A percentile compares a stretch with the other conserved stretches of the same genome.
phyloP scores from a whole-genome alignment of 1,140 invertebrate species.

The Drosophila sp. region DNA sequence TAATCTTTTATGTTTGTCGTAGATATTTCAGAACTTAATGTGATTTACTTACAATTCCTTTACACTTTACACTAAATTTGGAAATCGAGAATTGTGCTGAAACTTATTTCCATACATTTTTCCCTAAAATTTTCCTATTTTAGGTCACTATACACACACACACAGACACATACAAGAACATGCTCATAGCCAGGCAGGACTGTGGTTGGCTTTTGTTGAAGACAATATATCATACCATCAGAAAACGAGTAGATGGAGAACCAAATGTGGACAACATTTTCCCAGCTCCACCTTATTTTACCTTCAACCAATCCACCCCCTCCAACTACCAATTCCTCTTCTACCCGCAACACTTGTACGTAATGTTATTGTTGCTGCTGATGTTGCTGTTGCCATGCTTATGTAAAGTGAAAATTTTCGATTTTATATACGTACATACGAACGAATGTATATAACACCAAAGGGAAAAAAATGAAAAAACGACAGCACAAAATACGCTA shows the following conservation, averaged over 20 bases:
- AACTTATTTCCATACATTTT: too few species aligned
- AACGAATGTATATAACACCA: conserved; percentile 4
- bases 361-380: conserved; percentile 33
- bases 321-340: not conserved
- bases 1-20: too few species aligned
- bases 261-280: conserved; percentile 48
- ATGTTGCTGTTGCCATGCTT: conserved; percentile 49
- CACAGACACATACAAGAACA: conserved; percentile 23
- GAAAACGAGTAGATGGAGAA: conserved; percentile 35
- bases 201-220: conserved; percentile 79
- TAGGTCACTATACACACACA: conserved; percentile 26
- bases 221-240: conserved; percentile 81
- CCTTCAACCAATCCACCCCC: not conserved
- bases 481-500: conserved; percentile 57
- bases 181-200: conserved; percentile 32
- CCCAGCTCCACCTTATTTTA: not conserved
- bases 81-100: too few species aligned
- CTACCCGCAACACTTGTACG: conserved; percentile 72
- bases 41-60: too few species aligned
- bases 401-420: conserved; percentile 80
- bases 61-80: too few species aligned
- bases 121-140: not conserved
- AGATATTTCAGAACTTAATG: too few species aligned
- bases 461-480: conserved; percentile 24
- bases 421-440: conserved; percentile 59